Evolutionary conservation across 92 coral and sea anemone species (phyloP).

Genomic region (Epizoanthus stellaris): DNA sequence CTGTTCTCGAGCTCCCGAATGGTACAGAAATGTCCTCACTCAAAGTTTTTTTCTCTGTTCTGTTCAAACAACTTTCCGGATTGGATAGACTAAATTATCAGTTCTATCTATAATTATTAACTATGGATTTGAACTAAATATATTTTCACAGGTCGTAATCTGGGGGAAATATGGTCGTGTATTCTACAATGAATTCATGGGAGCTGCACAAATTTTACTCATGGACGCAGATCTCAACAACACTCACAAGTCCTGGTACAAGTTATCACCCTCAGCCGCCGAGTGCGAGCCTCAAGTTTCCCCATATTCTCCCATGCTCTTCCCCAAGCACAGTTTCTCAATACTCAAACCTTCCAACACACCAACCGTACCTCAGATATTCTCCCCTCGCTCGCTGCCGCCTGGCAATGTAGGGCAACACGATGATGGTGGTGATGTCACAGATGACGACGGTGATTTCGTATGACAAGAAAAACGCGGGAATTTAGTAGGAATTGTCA

Average conservation of each 20-base stretch:
- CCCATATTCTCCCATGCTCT: background rate
- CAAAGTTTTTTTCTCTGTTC: too few relatives aligned
- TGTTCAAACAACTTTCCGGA: too few relatives aligned
- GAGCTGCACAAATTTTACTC: background rate
- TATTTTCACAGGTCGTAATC: constrained; percentile 1
- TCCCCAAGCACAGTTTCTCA: background rate
- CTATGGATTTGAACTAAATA: background rate
- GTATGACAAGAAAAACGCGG: background rate
- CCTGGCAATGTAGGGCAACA: background rate
- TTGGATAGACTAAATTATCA: too few relatives aligned
- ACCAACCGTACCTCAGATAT: background rate
- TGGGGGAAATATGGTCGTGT: constrained; percentile 16
- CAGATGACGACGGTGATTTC: constrained; percentile 5
- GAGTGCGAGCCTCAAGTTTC: background rate
- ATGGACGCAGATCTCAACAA: constrained; percentile 1
- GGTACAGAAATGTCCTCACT: too few relatives aligned
- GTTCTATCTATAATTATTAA: too few relatives aligned
- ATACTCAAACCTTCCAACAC: background rate
- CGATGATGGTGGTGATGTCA: background rate
- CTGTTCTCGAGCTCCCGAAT: too few relatives aligned
- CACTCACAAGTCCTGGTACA: background rate
- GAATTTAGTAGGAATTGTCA: background rate
- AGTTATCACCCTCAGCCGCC: background rate
- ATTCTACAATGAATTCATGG: background rate
- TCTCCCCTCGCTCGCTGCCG: background rate